Conservation (phyloP, 2,113 vertebrate species). For the Eretmochelys imbricata region DNA sequence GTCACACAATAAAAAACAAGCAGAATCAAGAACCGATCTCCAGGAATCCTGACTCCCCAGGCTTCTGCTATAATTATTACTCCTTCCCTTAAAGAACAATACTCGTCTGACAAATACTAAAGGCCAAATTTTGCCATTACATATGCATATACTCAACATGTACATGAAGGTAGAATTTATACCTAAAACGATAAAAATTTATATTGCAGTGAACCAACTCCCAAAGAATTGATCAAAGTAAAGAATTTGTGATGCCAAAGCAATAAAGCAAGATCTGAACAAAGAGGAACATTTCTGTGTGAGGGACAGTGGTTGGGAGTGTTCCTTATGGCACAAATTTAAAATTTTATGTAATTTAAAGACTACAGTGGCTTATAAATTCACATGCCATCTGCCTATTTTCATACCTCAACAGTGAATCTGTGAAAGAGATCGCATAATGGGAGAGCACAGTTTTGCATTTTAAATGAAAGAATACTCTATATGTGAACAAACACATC, state of each 20-base stretch:
- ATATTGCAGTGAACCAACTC: background rate
- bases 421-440: constrained; percentile 17
- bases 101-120: background rate
- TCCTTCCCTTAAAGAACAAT: background rate
- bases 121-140: background rate
- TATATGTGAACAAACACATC: constrained; percentile 42
- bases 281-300: background rate
- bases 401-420: background rate
- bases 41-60: background rate
- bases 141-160: background rate
- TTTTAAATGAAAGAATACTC: constrained; percentile 17
- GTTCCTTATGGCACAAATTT: constrained; percentile 24
- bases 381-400: background rate
- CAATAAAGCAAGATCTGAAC: background rate
- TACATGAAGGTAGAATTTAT: background rate
- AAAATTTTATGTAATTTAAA: constrained; percentile 37
- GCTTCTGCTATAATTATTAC: background rate
- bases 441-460: background rate
- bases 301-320: background rate
- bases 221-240: constrained; percentile 1
- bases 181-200: background rate
- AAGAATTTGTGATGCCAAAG: background rate
- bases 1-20: constrained; percentile 1
- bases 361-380: constrained; percentile 5
- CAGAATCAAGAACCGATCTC: background rate